Base-by-base conservation (phyloP, 2,113 vertebrate species). In the Cnemophilus loriae region DNA sequence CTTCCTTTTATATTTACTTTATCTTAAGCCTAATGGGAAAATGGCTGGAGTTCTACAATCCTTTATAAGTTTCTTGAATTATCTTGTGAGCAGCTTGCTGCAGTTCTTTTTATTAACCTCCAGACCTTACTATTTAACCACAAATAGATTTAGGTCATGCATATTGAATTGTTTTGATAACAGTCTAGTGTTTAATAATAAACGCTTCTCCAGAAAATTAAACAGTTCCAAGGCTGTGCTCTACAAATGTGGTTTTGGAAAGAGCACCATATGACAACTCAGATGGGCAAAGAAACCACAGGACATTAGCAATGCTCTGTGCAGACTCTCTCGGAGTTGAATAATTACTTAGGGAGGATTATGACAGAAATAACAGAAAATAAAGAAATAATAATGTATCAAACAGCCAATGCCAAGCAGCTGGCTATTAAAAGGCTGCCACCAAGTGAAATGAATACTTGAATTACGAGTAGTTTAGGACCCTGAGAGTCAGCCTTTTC, bases 121-220 rank as follows among this genome's bases (percentile, higher is more conserved):
- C 47, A 95, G 93, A 93, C 89, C 90, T 60, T 92, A 93, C 76
- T 96, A 92, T 96, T 96, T 96, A 96, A 96, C 96, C 90, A 96
- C 85, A 97, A 89, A 93, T 93, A 96, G 83, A 97, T 84, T 71
- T 92, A 86, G 92, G 92, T 96, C 92, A 87, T 44, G 64, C 88
- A 93, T 96, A 86, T 70, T 96, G 93, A 96, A 96, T 96, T 96
- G 82, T 94, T 97, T 96, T 90, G 82, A 88, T 92, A 94, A 80
- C 71, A 88, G 90, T 68, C 75, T 86, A 88, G 39, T 93, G 68
- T 95, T 96, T 96, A 95, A 84, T 90, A 94, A 90, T 86, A 94
- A 97, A 90, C 30, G 56, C 39, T 81, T 89, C 64, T 86, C 71
- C 73, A 93, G 93, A 89, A 96, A 96, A 95, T 90, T 89, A 92